Conservation (phyloP, 2,797 vertebrate genomes). For the Clarias laeviceps region DNA sequence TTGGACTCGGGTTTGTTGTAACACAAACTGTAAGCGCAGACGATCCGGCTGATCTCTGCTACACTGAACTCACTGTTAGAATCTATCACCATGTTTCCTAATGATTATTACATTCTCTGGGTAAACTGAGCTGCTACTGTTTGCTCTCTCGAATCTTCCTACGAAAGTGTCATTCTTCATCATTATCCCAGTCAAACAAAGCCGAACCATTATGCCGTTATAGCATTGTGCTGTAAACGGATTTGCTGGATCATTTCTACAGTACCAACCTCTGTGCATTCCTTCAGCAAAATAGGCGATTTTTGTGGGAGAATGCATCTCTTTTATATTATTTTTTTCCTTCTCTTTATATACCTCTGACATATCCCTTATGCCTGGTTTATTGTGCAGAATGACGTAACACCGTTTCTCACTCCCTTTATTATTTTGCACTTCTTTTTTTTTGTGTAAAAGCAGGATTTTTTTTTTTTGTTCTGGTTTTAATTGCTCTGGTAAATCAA, state of each 20-base stretch:
- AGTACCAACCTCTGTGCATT: slow-evolving; percentile 43
- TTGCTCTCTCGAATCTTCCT: slow-evolving; percentile 44
- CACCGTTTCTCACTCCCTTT: slow-evolving; percentile 29
- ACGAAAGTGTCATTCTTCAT: slow-evolving; percentile 56
- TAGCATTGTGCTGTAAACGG: slow-evolving; percentile 42
- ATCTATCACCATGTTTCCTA: slow-evolving; percentile 44
- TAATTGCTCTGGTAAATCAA: slow-evolving; percentile 62
- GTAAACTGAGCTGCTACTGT: slow-evolving; percentile 58
- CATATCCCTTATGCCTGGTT: slow-evolving; percentile 32
- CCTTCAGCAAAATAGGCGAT: slow-evolving; percentile 35
- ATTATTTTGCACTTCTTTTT: not conserved
- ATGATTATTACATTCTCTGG: slow-evolving; percentile 54
- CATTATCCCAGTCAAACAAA: slow-evolving; percentile 51
- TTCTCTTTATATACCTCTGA: slow-evolving; percentile 31
- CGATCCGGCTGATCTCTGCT: not conserved
- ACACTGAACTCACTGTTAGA: slow-evolving; percentile 21
- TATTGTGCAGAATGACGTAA: slow-evolving; percentile 40
- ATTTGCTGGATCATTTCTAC: slow-evolving; percentile 56
- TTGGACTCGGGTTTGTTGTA: slow-evolving; percentile 34
- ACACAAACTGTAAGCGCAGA: slow-evolving; percentile 29
- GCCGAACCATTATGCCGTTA: slow-evolving; percentile 47
- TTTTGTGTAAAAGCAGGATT: slow-evolving; percentile 20
- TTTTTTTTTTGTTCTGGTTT: slow-evolving; percentile 51
- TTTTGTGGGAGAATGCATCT: slow-evolving; percentile 21
- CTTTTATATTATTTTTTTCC: not conserved